phyloP scores from a whole-genome alignment of 2,797 vertebrate species.

The Erpetoichthys calabaricus region DNA sequence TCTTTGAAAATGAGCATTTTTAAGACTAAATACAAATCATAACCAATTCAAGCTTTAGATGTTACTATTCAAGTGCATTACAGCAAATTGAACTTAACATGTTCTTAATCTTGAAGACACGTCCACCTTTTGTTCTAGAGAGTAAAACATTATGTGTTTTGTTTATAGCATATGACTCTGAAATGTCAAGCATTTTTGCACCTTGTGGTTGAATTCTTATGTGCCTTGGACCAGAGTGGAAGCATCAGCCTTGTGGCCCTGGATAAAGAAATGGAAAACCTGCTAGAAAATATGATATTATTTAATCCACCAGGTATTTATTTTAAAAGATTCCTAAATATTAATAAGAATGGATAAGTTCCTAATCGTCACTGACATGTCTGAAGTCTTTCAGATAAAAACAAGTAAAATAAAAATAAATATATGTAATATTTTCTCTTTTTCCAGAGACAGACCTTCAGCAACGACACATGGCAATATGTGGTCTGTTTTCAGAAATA shows the following conservation, averaged over 20 bases:
- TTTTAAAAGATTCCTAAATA: neutral
- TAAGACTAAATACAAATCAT: too few relatives aligned
- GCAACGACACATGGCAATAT: conserved; percentile 77
- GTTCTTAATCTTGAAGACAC: too few relatives aligned
- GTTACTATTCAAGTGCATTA: too few relatives aligned
- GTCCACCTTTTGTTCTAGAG: too few relatives aligned
- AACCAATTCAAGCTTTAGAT: too few relatives aligned
- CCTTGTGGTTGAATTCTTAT: conserved; percentile 75
- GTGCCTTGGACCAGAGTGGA: conserved; percentile 73
- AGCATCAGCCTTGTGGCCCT: conserved; percentile 60
- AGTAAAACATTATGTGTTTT: too few relatives aligned
- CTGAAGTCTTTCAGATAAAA: too few relatives aligned
- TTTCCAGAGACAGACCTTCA: conserved; percentile 66
- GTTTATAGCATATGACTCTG: conserved; percentile 66
- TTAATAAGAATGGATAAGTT: too few relatives aligned
- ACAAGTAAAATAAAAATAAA: too few relatives aligned
- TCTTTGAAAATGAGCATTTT: too few relatives aligned
- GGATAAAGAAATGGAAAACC: conserved; percentile 69
- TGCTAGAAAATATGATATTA: conserved; percentile 69
- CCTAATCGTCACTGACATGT: too few relatives aligned
- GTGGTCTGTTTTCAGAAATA: conserved; percentile 72
- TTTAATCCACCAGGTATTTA: conserved; percentile 79
- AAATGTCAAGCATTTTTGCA: conserved; percentile 68
- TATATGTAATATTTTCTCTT: neutral
- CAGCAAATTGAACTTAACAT: too few relatives aligned